Evolutionary conservation across 2,797 vertebrate species (phyloP), one percentile per base, ranked within the genome.

Genomic region (Mormyrops boulengeri): DNA sequence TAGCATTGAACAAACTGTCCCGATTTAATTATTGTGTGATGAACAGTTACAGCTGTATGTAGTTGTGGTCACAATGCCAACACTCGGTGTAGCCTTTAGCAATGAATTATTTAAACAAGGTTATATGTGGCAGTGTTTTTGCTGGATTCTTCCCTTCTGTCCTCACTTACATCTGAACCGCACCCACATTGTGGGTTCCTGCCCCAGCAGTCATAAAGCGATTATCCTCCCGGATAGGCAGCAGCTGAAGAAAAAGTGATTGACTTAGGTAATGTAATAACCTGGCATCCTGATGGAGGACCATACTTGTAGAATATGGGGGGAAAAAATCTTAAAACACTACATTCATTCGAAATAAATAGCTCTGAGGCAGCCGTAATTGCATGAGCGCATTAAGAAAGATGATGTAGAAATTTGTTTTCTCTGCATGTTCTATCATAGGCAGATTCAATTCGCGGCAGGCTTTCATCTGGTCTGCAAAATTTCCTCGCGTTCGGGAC

Each of bases 371-470:
- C 14, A 38, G 53, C 30, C 22, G 2, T 87, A 87, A 87, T 87
- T 57, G 85, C 85, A 38, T 41, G 52, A 38, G 19, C 85, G 38
- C 85, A 38, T 38, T 60, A 41, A 57, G 85, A 87, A 87, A 87
- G 85, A 87, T 87, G 53, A 22, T 87, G 85, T 87, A 34, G 53
- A 57, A 41, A 87, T 87, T 87, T 57, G 53, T 87, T 87, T 87
- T 60, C 85, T 57, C 52, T 41, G 53, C 34, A 41, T 53, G 85
- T 52, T 26, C 19, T 38, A 52, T 41, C 52, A 9, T 4, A 57
- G 52, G 34, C 85, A 87, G 85, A 55, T 87, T 87, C 53, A 60
- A 41, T 60, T 87, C 85, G 8, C 85, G 2, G 53, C 50, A 60
- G 52, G 85, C 26, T 38, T 50, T 55, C 52, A 87, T 38, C 53